Evolutionary conservation across 1,140 invertebrate genomes (phyloP), one percentile per base, ranked within the genome.

Genomic region (Centruroides sculpturatus): DNA sequence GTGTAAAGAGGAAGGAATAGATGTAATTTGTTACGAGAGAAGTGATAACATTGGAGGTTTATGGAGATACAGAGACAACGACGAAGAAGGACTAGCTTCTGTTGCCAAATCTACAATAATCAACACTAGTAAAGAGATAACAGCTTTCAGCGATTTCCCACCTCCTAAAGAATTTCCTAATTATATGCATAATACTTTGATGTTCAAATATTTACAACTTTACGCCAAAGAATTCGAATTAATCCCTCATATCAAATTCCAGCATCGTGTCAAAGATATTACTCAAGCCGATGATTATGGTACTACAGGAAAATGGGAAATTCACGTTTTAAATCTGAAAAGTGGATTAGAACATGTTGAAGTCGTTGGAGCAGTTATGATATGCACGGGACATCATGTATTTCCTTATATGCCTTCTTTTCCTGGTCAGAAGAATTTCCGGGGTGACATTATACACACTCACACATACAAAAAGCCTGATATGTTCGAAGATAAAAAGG

Each of bases 391-490:
- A 5, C 66, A 67, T 59, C 64, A 67, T 36, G 59, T 60, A 5
- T 60, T 56, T 47, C 60, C 64, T 6, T 54, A 59, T n/a, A 57
- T 48, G 23, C 47, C 53, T n/a, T 46, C 57, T 11, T 61, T 66
- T 59, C 53, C 61, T 1, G 66, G 63, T 66, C 69, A 57, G 73
- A 73, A 51, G 60, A 68, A 68, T 9, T 80, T 80, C 64, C 66
- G 74, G 59, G 78, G 78, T 5, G 63, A 70, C 54, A 65, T 71
- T 12, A 60, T 79, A 6, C 79, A 80, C 63, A 73, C 77, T 2
- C 73, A 77, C 13, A 67, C 72, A 11, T 78, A 77, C 64, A 66
- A 67, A 47, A 67, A 67, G 35, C 60, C 60, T 13, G 48, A 57
- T 11, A 64, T 70, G 10, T 75, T 71, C 61, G 71, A 74, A 55